These are phyloP conservation scores for Peromyscus nudipes DNA, from an alignment of 2,797 vertebrate genomes.

Conservation along the genomic window DNA sequence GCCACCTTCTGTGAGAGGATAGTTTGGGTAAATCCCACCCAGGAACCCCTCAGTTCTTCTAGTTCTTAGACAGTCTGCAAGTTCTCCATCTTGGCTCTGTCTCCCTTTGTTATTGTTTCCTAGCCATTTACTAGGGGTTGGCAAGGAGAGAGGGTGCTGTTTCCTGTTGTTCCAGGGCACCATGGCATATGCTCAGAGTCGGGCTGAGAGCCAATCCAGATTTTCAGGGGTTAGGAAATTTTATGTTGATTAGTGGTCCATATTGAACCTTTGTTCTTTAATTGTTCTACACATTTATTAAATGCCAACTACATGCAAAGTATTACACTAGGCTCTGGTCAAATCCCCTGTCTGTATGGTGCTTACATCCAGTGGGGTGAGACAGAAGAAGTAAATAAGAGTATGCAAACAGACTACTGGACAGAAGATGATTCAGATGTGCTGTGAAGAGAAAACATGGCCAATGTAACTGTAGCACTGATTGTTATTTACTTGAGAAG, in stretches of 20 bases:
- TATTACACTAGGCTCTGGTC: slow-evolving; percentile 17
- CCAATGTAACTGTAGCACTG: neutral
- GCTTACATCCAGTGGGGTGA: neutral
- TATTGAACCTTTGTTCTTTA: slow-evolving; percentile 66
- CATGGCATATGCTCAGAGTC: slow-evolving; percentile 38
- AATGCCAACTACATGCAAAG: slow-evolving; percentile 31
- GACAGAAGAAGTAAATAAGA: slow-evolving; percentile 45
- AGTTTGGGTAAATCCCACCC: slow-evolving; percentile 6
- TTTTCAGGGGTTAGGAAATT: slow-evolving; percentile 70
- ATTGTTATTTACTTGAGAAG: neutral
- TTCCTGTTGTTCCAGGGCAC: slow-evolving; percentile 44
- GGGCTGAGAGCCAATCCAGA: slow-evolving; percentile 26
- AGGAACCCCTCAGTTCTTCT: neutral
- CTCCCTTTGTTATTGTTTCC: slow-evolving; percentile 46
- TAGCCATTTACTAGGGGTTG: slow-evolving; percentile 22
- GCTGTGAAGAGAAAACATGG: neutral
- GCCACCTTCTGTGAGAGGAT: slow-evolving; percentile 1
- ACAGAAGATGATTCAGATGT: slow-evolving; percentile 30
- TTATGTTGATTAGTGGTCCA: slow-evolving; percentile 59
- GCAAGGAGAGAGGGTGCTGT: slow-evolving; percentile 6
- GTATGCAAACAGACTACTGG: neutral
- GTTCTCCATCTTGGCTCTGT: slow-evolving; percentile 4
- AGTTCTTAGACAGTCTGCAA: neutral
- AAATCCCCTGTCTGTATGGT: neutral
- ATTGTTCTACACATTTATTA: slow-evolving; percentile 46